Conservation (phyloP, 2,113 vertebrate species). For the Proterorhinus semilunaris region DNA sequence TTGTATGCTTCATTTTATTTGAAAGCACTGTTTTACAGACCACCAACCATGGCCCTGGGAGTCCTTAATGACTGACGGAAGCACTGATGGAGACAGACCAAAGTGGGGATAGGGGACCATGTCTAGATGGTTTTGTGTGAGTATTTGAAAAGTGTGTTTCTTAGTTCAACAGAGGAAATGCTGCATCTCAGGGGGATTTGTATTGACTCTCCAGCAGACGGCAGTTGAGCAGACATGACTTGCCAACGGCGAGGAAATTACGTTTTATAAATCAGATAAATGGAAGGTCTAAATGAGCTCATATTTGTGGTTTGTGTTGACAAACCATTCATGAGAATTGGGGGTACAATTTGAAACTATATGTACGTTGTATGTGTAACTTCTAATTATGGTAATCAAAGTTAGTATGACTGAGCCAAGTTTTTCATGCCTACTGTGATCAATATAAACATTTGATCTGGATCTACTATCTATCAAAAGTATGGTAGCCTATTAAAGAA, state of each 20-base stretch:
- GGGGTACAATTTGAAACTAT: too few species aligned
- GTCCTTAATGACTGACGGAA: slow-evolving; percentile 43
- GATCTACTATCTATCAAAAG: too few species aligned
- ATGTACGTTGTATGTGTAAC: too few species aligned
- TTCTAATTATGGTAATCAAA: too few species aligned
- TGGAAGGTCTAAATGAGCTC: not conserved
- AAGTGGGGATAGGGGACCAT: slow-evolving; percentile 60
- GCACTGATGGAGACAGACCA: slow-evolving; percentile 69
- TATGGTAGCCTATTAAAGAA: too few species aligned
- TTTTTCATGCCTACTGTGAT: too few species aligned
- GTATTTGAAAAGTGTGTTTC: slow-evolving; percentile 26
- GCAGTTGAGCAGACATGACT: slow-evolving; percentile 42
- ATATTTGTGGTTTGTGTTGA: too few species aligned
- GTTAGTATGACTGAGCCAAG: too few species aligned
- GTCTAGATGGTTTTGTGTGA: slow-evolving; percentile 34
- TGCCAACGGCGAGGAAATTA: slow-evolving; percentile 46
- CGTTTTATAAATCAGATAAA: slow-evolving; percentile 19
- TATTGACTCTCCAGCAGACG: slow-evolving; percentile 17
- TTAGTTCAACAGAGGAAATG: slow-evolving; percentile 55
- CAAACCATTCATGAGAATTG: too few species aligned
- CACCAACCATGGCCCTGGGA: slow-evolving; percentile 54
- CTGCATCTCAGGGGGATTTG: slow-evolving; percentile 55
- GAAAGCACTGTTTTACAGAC: slow-evolving; percentile 16
- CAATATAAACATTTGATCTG: too few species aligned
- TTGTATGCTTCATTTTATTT: too few species aligned